Evolutionary conservation across 2,797 vertebrate species (phyloP).

Genomic region (Girardinus metallicus): DNA sequence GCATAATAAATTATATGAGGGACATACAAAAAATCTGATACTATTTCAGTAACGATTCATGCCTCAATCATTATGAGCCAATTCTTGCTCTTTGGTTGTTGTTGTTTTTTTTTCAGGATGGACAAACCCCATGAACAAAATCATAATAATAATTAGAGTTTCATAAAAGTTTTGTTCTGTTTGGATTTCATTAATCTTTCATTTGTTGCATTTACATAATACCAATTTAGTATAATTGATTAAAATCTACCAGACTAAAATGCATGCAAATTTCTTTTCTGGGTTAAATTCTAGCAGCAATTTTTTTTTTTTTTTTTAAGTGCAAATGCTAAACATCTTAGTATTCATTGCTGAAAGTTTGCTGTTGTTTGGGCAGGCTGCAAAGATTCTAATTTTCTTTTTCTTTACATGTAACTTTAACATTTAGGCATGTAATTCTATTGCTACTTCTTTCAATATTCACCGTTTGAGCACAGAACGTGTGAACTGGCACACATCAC

Average conservation of each 20-base stretch:
- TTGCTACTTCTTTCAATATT: too few relatives aligned
- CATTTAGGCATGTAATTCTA: not conserved
- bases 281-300: not conserved
- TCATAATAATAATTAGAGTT: not conserved
- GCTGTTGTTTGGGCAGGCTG: not conserved
- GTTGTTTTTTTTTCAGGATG: not conserved
- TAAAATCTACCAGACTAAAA: not conserved
- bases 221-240: not conserved
- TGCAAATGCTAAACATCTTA: not conserved
- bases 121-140: not conserved
- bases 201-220: not conserved
- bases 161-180: not conserved
- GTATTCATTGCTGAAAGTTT: conserved; percentile 19
- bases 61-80: not conserved
- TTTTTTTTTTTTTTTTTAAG: not conserved
- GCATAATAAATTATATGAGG: not conserved
- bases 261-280: not conserved
- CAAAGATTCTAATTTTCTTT: not conserved
- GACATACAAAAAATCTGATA: not conserved
- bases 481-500: conserved; percentile 14
- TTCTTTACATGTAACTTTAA: not conserved
- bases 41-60: not conserved
- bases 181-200: not conserved
- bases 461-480: not conserved
- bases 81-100: not conserved